phyloP scores from a whole-genome alignment of 64 coral and sea anemone genomes.

The Anthopleura sola region DNA sequence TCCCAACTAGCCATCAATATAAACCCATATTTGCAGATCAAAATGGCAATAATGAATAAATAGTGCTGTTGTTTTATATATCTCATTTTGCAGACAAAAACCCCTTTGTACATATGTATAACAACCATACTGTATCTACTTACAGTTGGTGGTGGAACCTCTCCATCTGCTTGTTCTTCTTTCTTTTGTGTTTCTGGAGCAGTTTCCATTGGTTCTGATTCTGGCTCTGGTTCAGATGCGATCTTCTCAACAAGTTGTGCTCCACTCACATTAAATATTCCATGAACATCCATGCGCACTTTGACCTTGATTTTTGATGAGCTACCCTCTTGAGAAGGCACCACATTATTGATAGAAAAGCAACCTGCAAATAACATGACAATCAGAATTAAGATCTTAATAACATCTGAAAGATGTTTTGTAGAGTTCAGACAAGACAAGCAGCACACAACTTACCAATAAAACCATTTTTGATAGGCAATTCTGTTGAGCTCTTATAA shows the following conservation, averaged over 20 bases:
- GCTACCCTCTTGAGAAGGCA: constrained; percentile 76
- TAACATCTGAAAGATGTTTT: too few species aligned
- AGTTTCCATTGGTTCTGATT: constrained; percentile 55
- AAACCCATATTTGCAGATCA: too few species aligned
- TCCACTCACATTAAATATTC: constrained; percentile 71
- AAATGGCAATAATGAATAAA: too few species aligned
- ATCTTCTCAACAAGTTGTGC: constrained; percentile 88
- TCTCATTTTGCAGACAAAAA: too few species aligned
- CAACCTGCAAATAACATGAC: constrained; percentile 40
- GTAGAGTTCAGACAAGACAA: not conserved
- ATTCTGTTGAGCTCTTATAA: constrained; percentile 45
- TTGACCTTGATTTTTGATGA: constrained; percentile 92
- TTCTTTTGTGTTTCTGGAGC: constrained; percentile 61
- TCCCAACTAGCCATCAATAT: too few species aligned
- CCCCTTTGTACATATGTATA: too few species aligned
- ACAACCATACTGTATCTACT: not conserved
- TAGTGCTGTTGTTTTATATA: too few species aligned
- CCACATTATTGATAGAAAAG: constrained; percentile 91
- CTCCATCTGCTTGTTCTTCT: constrained; percentile 24
- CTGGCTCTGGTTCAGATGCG: constrained; percentile 14
- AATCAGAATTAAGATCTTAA: too few species aligned
- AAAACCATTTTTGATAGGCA: constrained; percentile 83
- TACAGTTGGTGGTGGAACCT: not conserved
- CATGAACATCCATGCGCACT: constrained; percentile 86
- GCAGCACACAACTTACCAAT: constrained; percentile 46